Evolutionary conservation across 2,888 invertebrate species (phyloP).

Genomic region (Zaprionus obscuricornis): DNA sequence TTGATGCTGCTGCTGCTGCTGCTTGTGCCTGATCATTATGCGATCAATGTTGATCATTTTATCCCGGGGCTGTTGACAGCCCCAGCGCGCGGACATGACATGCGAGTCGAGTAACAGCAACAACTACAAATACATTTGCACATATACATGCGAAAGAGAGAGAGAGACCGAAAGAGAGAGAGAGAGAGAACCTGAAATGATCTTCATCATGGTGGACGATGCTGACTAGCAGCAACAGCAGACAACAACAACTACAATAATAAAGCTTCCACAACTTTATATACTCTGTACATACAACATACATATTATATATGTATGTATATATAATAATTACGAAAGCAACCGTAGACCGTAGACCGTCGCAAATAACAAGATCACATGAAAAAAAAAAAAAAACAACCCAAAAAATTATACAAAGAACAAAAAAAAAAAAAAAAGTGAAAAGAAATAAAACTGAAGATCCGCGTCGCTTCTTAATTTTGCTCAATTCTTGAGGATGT

Average conservation of each 20-base stretch:
- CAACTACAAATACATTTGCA: conserved; percentile 4
- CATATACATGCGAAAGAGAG: no score
- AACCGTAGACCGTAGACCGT: conserved; percentile 33
- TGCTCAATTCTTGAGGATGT: conserved; percentile 51
- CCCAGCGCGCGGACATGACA: conserved; percentile 81
- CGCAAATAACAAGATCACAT: conserved; percentile 54
- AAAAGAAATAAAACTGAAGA: conserved; percentile 18
- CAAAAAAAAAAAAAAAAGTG: background rate
- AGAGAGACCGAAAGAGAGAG: conserved; percentile 5
- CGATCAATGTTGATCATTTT: conserved; percentile 83
- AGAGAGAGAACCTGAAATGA: conserved; percentile 54
- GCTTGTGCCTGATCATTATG: conserved; percentile 76
- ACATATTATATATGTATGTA: conserved; percentile 10
- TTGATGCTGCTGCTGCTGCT: conserved; percentile 25
- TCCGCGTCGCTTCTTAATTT: conserved; percentile 67
- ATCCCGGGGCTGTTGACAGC: conserved; percentile 82
- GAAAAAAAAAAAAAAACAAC: conserved; percentile 13
- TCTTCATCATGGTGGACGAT: conserved; percentile 75
- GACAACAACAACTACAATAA: conserved; percentile 16
- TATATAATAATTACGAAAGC: conserved; percentile 74
- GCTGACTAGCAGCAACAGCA: conserved; percentile 18
- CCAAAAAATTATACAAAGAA: conserved; percentile 21
- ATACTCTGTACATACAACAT: conserved; percentile 8
- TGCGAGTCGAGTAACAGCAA: conserved; percentile 66
- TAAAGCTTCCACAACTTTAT: conserved; percentile 48